Evolutionary conservation across 1,140 invertebrate genomes (phyloP).

Genomic region (Doryteuthis pealeii): DNA sequence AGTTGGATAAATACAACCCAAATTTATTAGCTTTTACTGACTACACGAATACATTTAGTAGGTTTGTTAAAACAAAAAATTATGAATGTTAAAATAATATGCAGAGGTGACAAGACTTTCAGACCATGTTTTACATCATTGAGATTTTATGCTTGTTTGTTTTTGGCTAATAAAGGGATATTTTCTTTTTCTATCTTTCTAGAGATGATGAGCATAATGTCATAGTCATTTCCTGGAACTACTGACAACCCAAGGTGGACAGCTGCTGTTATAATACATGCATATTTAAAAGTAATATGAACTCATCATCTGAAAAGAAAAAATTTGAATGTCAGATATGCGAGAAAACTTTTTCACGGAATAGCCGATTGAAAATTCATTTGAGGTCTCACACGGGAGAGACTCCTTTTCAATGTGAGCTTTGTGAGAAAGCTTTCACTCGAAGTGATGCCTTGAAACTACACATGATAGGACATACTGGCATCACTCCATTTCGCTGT

Average conservation of each 20-base stretch:
- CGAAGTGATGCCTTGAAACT: slow-evolving; percentile 56
- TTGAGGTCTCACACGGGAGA: slow-evolving; percentile 32
- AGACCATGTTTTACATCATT: no score
- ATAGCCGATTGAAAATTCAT: slow-evolving; percentile 48
- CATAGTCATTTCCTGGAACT: no score
- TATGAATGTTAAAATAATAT: no score
- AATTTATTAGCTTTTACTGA: no score
- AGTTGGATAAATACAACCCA: no score
- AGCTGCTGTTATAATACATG: not conserved
- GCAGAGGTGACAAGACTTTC: no score
- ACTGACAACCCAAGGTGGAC: not conserved
- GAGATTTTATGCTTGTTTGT: no score
- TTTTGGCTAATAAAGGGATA: no score
- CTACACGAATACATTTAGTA: no score
- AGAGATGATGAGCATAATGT: no score
- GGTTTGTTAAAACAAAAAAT: no score
- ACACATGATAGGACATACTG: slow-evolving; percentile 57
- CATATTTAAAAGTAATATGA: not conserved
- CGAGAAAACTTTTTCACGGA: slow-evolving; percentile 2
- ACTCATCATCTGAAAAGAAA: not conserved
- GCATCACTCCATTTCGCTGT: slow-evolving; percentile 56
- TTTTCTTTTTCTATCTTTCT: no score
- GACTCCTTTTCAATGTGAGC: slow-evolving; percentile 32
- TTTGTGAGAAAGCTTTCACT: slow-evolving; percentile 54
- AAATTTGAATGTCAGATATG: slow-evolving; percentile 15